These are phyloP conservation scores for Euphydryas editha DNA, from an alignment of 2,888 invertebrate genomes.

Conservation along the genomic window DNA sequence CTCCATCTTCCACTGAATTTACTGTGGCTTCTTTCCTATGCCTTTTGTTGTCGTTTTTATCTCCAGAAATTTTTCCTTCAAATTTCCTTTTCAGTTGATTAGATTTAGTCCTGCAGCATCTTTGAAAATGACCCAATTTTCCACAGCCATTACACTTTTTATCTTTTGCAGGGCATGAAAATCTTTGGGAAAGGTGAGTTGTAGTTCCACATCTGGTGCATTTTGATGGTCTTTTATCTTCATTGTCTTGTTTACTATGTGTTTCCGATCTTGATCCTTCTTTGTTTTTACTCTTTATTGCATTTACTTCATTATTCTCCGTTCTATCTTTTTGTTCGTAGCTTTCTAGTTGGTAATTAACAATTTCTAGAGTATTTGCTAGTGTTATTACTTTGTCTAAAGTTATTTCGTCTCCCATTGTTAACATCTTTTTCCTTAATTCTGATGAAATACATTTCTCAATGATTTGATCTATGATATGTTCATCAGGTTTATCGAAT, in stretches of 20 bases:
- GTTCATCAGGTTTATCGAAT: slow-evolving; percentile 1
- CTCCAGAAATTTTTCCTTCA: neutral
- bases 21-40: slow-evolving; percentile 6
- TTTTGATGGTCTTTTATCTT: neutral
- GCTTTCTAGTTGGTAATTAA: slow-evolving; percentile 8
- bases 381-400: slow-evolving; percentile 15
- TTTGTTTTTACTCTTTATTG: slow-evolving; percentile 17
- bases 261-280: slow-evolving; percentile 3
- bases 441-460: neutral
- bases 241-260: neutral
- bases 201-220: slow-evolving; percentile 12
- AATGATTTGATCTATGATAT: slow-evolving; percentile 20
- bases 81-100: slow-evolving; percentile 25
- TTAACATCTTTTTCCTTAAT: slow-evolving; percentile 9
- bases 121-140: slow-evolving; percentile 41
- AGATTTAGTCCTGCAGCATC: slow-evolving; percentile 37
- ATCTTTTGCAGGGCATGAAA: slow-evolving; percentile 43
- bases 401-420: slow-evolving; percentile 1
- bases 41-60: slow-evolving; percentile 1
- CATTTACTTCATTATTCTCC: slow-evolving; percentile 9
- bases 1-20: slow-evolving; percentile 13
- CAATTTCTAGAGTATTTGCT: slow-evolving; percentile 20
- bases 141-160: slow-evolving; percentile 42
- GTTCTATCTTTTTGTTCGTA: slow-evolving; percentile 4
- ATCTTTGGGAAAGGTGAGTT: neutral